Conservation (phyloP, 35 echinoderm and acorn worm species). For the Chiridota heheva region DNA sequence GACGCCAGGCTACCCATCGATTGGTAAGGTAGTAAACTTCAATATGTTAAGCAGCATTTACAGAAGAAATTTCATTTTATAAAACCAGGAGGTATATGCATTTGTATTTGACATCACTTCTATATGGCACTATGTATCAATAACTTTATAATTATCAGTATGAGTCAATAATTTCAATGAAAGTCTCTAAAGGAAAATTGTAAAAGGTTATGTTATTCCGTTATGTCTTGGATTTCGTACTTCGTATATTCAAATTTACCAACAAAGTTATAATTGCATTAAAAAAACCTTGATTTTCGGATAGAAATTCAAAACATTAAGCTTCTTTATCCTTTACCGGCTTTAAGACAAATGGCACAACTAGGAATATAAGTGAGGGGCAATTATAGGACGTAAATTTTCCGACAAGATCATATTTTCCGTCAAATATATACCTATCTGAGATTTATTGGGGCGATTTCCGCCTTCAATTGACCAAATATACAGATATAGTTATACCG, state of each 20-base stretch:
- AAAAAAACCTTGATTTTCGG: too few species aligned
- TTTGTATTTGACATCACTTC: neutral
- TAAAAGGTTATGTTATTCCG: neutral
- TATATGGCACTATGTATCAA: neutral
- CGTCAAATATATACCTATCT: neutral
- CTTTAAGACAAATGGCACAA: too few species aligned
- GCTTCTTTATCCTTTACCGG: too few species aligned
- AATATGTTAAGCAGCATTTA: too few species aligned
- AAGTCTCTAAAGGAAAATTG: neutral
- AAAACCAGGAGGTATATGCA: neutral
- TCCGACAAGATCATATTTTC: neutral
- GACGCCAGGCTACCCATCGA: constrained; percentile 75
- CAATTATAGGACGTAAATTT: too few species aligned
- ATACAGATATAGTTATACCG: neutral
- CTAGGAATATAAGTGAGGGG: too few species aligned
- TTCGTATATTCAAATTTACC: too few species aligned
- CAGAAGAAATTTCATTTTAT: neutral
- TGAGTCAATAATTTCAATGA: neutral
- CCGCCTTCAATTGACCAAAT: neutral
- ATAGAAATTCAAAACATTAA: too few species aligned
- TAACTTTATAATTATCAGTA: neutral
- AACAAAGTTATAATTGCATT: too few species aligned
- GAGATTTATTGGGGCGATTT: neutral
- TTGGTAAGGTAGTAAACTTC: too few species aligned
- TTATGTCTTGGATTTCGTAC: too few species aligned